Evolutionary conservation across 2,113 vertebrate genomes (phyloP).

Genomic region (Notarius quadriscutis): DNA sequence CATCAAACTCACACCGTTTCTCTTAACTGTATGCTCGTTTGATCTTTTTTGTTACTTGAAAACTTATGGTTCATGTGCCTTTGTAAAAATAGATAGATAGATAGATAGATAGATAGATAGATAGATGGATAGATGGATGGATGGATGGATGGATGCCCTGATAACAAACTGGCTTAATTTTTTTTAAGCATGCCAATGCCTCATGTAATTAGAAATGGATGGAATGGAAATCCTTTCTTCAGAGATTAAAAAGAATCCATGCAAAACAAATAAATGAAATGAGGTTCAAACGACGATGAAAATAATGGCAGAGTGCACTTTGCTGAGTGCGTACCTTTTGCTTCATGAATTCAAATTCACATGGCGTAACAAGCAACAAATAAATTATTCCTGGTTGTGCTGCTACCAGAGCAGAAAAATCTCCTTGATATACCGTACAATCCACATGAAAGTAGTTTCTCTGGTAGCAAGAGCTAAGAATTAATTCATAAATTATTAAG

Average conservation of each 20-base stretch:
- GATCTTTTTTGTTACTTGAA: conserved; percentile 33
- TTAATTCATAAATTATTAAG: conserved; percentile 8
- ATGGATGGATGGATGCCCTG: not conserved
- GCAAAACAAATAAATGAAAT: conserved; percentile 21
- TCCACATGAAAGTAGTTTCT: not conserved
- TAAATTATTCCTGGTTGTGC: not conserved
- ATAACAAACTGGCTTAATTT: conserved; percentile 34
- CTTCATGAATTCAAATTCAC: conserved; percentile 1
- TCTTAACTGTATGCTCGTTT: conserved; percentile 18
- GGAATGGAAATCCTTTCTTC: conserved; percentile 23
- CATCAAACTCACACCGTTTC: not conserved
- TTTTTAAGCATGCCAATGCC: not conserved
- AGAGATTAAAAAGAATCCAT: conserved; percentile 26
- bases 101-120: too few relatives aligned
- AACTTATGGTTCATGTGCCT: conserved; percentile 35
- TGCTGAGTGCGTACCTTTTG: not conserved
- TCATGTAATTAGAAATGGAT: conserved; percentile 39
- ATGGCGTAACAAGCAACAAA: not conserved
- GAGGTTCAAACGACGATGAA: not conserved
- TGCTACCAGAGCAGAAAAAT: not conserved
- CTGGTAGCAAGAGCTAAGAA: conserved; percentile 2
- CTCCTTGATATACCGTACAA: not conserved
- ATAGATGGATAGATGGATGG: too few relatives aligned
- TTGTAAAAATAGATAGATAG: not conserved
- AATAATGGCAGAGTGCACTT: not conserved